A percentile compares a stretch with the other conserved stretches of the same genome.
Evolutionary conservation across 2,797 vertebrate genomes (phyloP).

Genomic region (Bradypodion ventrale): DNA sequence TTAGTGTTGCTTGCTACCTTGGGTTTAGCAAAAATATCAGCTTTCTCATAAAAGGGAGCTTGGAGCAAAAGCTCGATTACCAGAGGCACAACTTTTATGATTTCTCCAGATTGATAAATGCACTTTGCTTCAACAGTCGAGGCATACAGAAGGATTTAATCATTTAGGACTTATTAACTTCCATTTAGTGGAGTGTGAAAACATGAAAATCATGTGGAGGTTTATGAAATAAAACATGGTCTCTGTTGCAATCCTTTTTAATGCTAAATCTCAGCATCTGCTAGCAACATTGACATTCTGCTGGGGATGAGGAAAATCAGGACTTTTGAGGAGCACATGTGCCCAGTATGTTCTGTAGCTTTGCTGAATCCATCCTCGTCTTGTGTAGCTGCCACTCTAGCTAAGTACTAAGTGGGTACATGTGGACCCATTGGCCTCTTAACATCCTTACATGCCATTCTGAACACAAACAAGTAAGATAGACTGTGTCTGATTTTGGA

Average conservation of each 20-base stretch:
- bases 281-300: background rate
- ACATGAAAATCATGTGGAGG: background rate
- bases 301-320: background rate
- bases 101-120: conserved; percentile 60
- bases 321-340: too few species aligned
- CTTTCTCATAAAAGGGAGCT: conserved; percentile 58
- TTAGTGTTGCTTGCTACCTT: conserved; percentile 41
- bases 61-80: conserved; percentile 27
- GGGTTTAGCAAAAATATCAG: conserved; percentile 46
- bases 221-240: background rate
- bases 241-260: background rate
- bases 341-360: too few species aligned
- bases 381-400: too few species aligned
- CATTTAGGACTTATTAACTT: background rate
- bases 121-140: conserved; percentile 37
- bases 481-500: too few species aligned
- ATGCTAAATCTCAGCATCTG: background rate
- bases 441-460: too few species aligned
- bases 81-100: conserved; percentile 63
- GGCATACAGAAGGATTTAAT: background rate
- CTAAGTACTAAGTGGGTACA: background rate
- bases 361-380: too few species aligned
- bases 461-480: too few species aligned
- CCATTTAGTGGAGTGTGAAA: too few species aligned
- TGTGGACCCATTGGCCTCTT: background rate